phyloP scores from a whole-genome alignment of 2,888 invertebrate species.

The Heteropelma amictum region DNA sequence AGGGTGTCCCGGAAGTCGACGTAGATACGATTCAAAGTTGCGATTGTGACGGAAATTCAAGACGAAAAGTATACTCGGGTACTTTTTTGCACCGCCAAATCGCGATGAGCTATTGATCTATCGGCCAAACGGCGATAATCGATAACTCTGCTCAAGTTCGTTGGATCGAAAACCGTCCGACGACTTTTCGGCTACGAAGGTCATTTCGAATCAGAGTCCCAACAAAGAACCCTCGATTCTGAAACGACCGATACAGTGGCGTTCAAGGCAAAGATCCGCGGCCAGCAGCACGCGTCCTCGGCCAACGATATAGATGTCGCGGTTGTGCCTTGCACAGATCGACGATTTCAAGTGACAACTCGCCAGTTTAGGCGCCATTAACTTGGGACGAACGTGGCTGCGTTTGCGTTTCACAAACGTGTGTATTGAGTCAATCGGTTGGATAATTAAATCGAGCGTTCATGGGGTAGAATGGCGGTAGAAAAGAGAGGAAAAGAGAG shows the following conservation, averaged over 20 bases:
- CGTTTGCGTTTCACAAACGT: conserved; percentile 32
- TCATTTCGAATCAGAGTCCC: no score
- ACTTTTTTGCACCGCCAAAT: no score
- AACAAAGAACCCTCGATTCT: no score
- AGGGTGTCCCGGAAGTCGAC: neutral
- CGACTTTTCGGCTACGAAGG: no score
- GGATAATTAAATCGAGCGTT: conserved; percentile 35
- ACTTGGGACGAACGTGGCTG: conserved; percentile 18
- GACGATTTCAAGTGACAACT: neutral
- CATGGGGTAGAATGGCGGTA: neutral
- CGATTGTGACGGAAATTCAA: neutral
- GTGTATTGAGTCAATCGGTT: conserved; percentile 39
- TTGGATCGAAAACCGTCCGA: neutral
- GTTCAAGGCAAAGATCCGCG: conserved; percentile 13
- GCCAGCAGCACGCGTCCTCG: neutral
- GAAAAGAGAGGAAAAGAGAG: neutral
- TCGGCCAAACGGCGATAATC: no score
- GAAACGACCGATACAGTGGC: neutral
- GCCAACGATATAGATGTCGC: conserved; percentile 15
- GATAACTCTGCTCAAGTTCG: neutral
- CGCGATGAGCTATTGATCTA: no score
- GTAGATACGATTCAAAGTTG: neutral
- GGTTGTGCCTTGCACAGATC: neutral
- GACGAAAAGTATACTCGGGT: no score
- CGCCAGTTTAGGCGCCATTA: conserved; percentile 49